Evolutionary conservation across 2,113 vertebrate species (phyloP), one percentile per base, ranked within the genome.

Genomic region (Empidonax alnorum): DNA sequence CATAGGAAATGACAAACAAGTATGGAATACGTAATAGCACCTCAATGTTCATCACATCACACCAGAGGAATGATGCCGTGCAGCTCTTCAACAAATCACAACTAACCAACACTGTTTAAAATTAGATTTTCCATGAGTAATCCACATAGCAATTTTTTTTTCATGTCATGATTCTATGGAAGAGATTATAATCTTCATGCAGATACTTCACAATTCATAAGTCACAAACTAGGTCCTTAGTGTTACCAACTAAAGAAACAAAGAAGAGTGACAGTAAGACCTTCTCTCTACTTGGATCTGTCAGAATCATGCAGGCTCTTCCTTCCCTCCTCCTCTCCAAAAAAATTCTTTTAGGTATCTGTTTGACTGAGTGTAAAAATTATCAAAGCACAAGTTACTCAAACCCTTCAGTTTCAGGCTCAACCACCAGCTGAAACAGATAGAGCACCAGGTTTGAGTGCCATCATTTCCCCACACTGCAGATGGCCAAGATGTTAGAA

Each of bases 61-160:
- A 47, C 25, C 58, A 85, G 33, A 93, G 55, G 90, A 95, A 96
- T 0, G 0, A 88, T 86, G 63, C 46, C 6, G 1, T 46, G 18
- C 27, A 88, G 65, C 53, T 76, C 61, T 94, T 77, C 77, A 88
- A 71, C 67, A 94, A 91, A 88, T 86, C 50, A 69, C 75, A 91
- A 24, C 35, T 77, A 71, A 86, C 39, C n/a, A 93, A 61, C 63
- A 22, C n/a, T 87, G 68, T 78, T 94, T 92, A 95, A 92, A 96
- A 93, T 96, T 94, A 95, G 89, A 94, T 88, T 95, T 96, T 94
- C 93, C 93, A 95, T 93, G 66, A 97, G 75, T 78, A 90, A 91
- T 20, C 55, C 56, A 68, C 72, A 84, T 25, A 80, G 31, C 41
- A 89, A 53, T 66, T 89, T 94, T 87, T 44, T 87, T 89, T 93